phyloP scores from a whole-genome alignment of 2,797 vertebrate genomes.

The Odontamblyopus lacepedii region DNA sequence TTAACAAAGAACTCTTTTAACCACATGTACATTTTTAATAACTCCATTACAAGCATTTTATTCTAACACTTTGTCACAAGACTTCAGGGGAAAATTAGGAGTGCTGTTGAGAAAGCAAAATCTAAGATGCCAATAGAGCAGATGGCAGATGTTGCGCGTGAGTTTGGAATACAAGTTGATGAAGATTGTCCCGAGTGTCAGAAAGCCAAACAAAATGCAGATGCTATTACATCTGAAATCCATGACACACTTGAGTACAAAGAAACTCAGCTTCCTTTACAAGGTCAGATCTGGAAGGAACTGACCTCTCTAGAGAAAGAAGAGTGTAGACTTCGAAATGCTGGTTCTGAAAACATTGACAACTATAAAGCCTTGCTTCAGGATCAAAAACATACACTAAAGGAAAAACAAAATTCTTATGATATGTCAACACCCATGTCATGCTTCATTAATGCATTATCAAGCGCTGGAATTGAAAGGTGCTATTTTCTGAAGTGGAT shows the following conservation, averaged over 20 bases:
- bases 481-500: constrained; percentile 74
- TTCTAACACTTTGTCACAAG: not conserved
- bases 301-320: constrained; percentile 66
- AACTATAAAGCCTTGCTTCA: constrained; percentile 45
- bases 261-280: constrained; percentile 56
- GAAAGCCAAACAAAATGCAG: constrained; percentile 20
- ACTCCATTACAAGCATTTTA: too few relatives aligned
- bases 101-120: not conserved
- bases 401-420: constrained; percentile 46
- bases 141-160: constrained; percentile 45
- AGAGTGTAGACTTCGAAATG: constrained; percentile 48
- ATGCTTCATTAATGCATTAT: constrained; percentile 52
- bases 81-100: not conserved
- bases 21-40: too few relatives aligned
- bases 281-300: constrained; percentile 63
- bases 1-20: too few relatives aligned
- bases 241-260: constrained; percentile 50
- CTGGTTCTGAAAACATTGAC: constrained; percentile 27
- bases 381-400: constrained; percentile 32
- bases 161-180: constrained; percentile 59
- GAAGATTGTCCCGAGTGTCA: constrained; percentile 66
- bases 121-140: constrained; percentile 47
- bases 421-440: constrained; percentile 39
- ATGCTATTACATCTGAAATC: constrained; percentile 49
- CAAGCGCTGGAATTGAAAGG: constrained; percentile 36